Percentiles rank a stretch among this genome's conserved stretches.
Conservation (phyloP, 2,113 vertebrate species). For the Geothlypis trichas region DNA sequence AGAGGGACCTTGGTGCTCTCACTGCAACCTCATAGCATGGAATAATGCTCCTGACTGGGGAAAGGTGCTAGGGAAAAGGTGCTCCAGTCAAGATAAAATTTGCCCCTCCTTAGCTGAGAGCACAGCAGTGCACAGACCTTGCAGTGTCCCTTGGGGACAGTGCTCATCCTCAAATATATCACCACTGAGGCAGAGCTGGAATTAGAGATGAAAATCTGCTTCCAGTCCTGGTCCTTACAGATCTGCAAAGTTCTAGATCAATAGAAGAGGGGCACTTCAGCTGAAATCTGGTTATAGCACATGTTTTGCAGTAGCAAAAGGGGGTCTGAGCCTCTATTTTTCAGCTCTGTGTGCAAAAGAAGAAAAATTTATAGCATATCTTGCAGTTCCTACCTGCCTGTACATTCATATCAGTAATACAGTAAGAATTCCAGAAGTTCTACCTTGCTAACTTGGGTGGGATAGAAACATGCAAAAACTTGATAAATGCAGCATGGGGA, state of each 20-base stretch:
- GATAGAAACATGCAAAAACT: background rate
- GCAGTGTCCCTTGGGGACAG: too few relatives aligned
- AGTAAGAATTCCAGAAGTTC: background rate
- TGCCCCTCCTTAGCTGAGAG: background rate
- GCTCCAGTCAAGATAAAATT: background rate
- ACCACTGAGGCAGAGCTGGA: background rate
- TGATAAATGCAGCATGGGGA: background rate
- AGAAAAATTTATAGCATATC: rapidly evolving
- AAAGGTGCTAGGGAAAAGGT: background rate
- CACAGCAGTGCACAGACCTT: background rate
- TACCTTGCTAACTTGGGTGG: background rate
- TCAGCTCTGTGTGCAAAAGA: background rate
- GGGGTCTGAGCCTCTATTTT: background rate
- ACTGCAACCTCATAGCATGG: background rate
- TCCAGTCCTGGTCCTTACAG: background rate
- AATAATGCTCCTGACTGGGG: background rate
- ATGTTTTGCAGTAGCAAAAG: background rate
- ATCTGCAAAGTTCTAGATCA: background rate
- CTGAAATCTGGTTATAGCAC: background rate
- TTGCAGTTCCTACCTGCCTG: background rate
- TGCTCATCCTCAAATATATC: background rate
- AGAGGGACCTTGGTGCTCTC: background rate
- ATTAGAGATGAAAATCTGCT: background rate
- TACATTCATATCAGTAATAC: background rate
- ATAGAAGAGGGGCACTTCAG: background rate